A percentile compares a stretch with the other conserved stretches of the same genome.
phyloP scores from a whole-genome alignment of 2,888 invertebrate genomes.

The Oscheius myriophilus region DNA sequence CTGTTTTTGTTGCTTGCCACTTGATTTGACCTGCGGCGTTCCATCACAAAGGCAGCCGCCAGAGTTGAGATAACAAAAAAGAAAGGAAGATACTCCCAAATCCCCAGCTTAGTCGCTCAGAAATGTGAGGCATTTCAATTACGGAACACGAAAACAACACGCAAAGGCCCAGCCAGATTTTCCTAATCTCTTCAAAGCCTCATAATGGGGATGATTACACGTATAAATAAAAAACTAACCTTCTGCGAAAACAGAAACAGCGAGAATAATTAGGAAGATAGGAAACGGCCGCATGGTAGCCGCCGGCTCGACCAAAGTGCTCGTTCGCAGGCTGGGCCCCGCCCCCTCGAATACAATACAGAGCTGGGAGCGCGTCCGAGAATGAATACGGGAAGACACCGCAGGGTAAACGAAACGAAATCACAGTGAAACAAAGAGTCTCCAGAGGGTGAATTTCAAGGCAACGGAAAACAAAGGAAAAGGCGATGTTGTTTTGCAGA shows the following conservation, averaged over 20 bases:
- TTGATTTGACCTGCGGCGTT: no score
- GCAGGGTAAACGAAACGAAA: conserved; percentile 25
- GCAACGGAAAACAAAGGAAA: conserved; percentile 1
- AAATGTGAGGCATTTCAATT: no score
- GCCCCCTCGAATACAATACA: conserved; percentile 12
- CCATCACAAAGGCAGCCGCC: no score
- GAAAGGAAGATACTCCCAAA: no score
- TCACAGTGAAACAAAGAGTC: conserved; percentile 21
- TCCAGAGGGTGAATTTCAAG: conserved; percentile 3
- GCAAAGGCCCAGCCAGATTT: not conserved
- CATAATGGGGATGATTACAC: not conserved
- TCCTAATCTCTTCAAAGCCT: no score
- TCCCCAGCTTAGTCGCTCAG: no score
- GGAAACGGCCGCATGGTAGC: conserved; percentile 29
- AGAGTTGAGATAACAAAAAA: no score
- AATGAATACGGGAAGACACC: conserved; percentile 22
- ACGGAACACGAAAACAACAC: not conserved
- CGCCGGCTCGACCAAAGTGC: conserved; percentile 31
- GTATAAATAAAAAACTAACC: conserved; percentile 6
- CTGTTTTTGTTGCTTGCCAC: no score
- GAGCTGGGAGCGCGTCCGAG: conserved; percentile 23
- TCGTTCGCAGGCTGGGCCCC: conserved; percentile 26
- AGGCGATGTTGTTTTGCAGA: not conserved
- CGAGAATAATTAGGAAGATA: conserved; percentile 26
- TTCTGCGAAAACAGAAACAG: conserved; percentile 9